Evolutionary conservation across 2,113 vertebrate species (phyloP), one percentile per base, ranked within the genome.

Genomic region (Tachycineta bicolor): DNA sequence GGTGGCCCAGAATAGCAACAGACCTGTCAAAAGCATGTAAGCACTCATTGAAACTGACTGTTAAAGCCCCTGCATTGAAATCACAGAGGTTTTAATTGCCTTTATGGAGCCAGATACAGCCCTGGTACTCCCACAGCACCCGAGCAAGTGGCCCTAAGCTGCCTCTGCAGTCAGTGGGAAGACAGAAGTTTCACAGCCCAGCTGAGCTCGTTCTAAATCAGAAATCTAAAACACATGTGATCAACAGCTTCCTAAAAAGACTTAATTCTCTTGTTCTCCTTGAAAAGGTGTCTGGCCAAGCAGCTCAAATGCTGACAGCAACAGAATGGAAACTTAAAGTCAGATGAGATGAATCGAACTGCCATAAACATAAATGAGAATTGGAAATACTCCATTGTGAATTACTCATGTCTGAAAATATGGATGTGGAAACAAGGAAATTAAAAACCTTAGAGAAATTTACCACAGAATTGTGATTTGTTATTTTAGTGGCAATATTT

Each of bases 121-220:
- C 1, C 0, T 12, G 31, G 20, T 23, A 20, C 10, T 73, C 14
- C 20, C 67, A 37, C 20, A 24, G 31, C 3, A 53, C 12, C 31
- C 1, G 1, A 67, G 47, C 28, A 24, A 46, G n/a, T 34, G 37
- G 41, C 47, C n/a, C n/a, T 14, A 34, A 60, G n/a, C 46, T 58
- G 43, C 47, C 70, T 55, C 58, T 86, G 37, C 37, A 70, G 26
- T 6, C 56, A 33, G 14, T 5, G 18, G 37, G 49, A 34, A 56
- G 8, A 25, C 4, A 21, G 7, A 2, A 4, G 12, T 37, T 58
- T 53, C 28, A 41, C 15, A 28, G 53, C 13, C 44, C 1, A 0
- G 20, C 2, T 50, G 39, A 69, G 20, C 25, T 91, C 2, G 1
- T 41, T 68, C 77, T 89, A 60, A 76, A 63, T 17, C n/a, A 65